Evolutionary conservation across 92 coral and sea anemone genomes (phyloP).

Genomic region (Pocillopora grandis): DNA sequence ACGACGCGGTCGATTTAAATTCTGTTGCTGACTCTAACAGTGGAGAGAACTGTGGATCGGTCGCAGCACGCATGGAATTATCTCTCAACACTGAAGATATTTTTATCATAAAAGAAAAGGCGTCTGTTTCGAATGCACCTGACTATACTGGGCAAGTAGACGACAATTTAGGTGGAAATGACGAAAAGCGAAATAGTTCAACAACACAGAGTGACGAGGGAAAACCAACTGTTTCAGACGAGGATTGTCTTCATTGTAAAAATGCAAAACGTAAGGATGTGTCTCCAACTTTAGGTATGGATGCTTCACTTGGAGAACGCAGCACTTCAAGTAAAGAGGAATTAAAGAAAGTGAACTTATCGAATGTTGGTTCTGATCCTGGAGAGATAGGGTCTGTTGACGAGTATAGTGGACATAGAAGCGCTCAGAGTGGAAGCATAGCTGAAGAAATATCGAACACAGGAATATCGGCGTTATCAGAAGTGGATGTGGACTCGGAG

Average conservation of each 20-base stretch:
- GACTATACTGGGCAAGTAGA: not conserved
- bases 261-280: not conserved
- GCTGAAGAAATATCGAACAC: not conserved
- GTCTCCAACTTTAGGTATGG: not conserved
- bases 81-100: not conserved
- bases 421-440: conserved; percentile 1
- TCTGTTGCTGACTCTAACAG: not conserved
- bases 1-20: not conserved
- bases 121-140: not conserved
- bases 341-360: not conserved
- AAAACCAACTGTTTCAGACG: not conserved
- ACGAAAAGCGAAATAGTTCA: conserved; percentile 6
- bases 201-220: not conserved
- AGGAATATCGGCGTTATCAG: not conserved
- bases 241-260: conserved; percentile 20
- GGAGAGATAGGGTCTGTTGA: not conserved
- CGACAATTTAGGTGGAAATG: not conserved
- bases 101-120: not conserved
- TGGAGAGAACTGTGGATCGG: not conserved
- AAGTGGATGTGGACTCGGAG: not conserved
- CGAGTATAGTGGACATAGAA: not conserved
- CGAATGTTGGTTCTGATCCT: not conserved
- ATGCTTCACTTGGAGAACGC: not conserved
- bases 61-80: conserved; percentile 3
- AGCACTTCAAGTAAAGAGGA: not conserved